Base-by-base conservation (phyloP, 2,113 vertebrate species). In the Scophthalmus maximus region DNA sequence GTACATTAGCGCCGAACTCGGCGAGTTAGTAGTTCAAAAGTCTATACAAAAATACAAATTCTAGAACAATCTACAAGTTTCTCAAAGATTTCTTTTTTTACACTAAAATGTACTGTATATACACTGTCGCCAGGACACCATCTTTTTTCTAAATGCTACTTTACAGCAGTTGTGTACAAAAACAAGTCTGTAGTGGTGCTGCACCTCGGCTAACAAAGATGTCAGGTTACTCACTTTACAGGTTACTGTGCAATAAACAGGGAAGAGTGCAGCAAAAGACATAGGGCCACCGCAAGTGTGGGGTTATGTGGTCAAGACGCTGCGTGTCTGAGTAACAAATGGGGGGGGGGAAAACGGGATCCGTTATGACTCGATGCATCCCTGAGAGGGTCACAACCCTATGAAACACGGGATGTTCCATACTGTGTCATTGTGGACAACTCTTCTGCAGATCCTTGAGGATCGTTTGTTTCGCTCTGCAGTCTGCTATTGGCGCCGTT, bases 31-130 rank as follows among this genome's bases (percentile, higher is more conserved):
- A 76, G 66, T 87, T 88, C 79, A 81, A 85, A 89, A 83, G 80
- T 91, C 88, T 93, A 87, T 93, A 94, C 92, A 94, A 94, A 94
- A 93, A 94, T 94, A 94, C 92, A 92, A 91, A 92, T 90, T 88
- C 87, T 91, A 89, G 85, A 92, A 89, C 87, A 90, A 91, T 93
- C 91, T 92, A 93, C 88, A 89, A 68, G 86, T 87, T 87, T 76
- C 59, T 81, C 75, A 90, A 89, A 91, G 75, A 86, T 78, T 79
- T n/a, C n/a, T n/a, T n/a, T n/a, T n/a, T 88, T 89, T 86, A 89
- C 88, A 88, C 86, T 82, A 88, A 88, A 91, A 90, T 86, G 72
- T 83, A 84, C 63, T 84, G 47, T 91, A 92, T 93, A 87, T 92
- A 92, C 76, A 92, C 76, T 38, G 83, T 83, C 73, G 23, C 87